A percentile compares a stretch with the other conserved stretches of the same genome.
phyloP scores from a whole-genome alignment of 1,140 invertebrate species.

The Daktulosphaira vitifoliae region DNA sequence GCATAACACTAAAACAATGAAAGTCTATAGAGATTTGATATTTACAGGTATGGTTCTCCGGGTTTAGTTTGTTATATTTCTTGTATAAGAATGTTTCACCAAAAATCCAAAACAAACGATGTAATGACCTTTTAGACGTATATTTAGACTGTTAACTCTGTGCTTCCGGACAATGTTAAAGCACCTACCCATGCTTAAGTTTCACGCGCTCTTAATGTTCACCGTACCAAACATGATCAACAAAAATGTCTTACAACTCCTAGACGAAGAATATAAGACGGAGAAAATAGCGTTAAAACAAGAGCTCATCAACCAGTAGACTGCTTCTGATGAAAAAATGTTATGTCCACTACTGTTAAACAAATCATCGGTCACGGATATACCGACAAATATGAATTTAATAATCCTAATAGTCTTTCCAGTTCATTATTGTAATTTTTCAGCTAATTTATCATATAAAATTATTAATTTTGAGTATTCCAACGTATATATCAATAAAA shows the following conservation, averaged over 20 bases:
- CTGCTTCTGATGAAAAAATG: constrained; percentile 4
- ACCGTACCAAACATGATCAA: constrained; percentile 39
- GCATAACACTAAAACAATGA: too few species aligned
- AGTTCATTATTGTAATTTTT: too few species aligned
- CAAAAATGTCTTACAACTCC: neutral
- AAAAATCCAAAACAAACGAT: constrained; percentile 37
- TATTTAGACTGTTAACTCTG: constrained; percentile 40
- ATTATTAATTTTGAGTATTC: too few species aligned
- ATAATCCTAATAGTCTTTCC: too few species aligned
- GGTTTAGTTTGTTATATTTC: constrained; percentile 44
- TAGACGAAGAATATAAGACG: neutral
- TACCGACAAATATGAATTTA: constrained; percentile 4
- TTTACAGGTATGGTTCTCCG: constrained; percentile 41
- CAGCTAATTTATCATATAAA: too few species aligned
- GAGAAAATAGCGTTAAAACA: neutral
- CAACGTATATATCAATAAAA: too few species aligned
- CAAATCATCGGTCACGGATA: constrained; percentile 27
- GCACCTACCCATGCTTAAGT: constrained; percentile 40
- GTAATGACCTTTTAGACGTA: constrained; percentile 39
- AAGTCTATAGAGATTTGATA: too few species aligned
- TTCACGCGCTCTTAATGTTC: constrained; percentile 39
- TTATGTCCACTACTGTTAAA: neutral
- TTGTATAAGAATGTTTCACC: constrained; percentile 42
- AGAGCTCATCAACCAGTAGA: neutral
- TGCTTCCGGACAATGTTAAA: constrained; percentile 35